A percentile compares a stretch with the other conserved stretches of the same genome.
phyloP scores from a whole-genome alignment of 1,140 invertebrate genomes.

The Cyclina sinensis region DNA sequence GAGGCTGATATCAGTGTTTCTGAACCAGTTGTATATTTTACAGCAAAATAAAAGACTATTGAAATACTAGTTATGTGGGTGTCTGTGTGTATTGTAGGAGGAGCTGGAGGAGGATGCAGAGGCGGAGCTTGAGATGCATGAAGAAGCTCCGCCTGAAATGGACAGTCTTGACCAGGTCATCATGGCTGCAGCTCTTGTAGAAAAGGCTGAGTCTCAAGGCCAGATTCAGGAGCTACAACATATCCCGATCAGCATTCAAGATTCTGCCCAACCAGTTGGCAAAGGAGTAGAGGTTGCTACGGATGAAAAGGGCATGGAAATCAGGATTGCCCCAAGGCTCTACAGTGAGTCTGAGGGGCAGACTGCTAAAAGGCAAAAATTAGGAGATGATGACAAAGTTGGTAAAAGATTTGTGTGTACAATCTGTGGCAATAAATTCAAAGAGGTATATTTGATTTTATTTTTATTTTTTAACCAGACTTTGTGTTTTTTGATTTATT shows the following conservation, averaged over 20 bases:
- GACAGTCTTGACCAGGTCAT: slow-evolving; percentile 56
- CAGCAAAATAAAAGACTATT: too few species aligned
- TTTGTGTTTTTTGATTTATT: too few species aligned
- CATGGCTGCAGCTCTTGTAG: slow-evolving; percentile 61
- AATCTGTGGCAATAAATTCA: slow-evolving; percentile 79
- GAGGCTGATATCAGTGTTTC: too few species aligned
- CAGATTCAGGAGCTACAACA: background rate
- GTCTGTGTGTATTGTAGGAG: slow-evolving; percentile 13
- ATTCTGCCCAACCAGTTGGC: background rate
- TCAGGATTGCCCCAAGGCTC: background rate
- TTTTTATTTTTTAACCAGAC: too few species aligned
- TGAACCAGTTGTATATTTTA: background rate
- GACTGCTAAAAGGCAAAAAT: slow-evolving; percentile 9
- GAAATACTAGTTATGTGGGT: too few species aligned
- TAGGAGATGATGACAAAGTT: slow-evolving; percentile 48
- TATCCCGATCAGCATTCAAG: background rate
- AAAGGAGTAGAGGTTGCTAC: slow-evolving; percentile 6
- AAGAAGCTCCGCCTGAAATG: slow-evolving; percentile 32
- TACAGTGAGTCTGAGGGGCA: background rate
- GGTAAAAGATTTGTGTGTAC: slow-evolving; percentile 76
- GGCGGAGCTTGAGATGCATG: slow-evolving; percentile 59
- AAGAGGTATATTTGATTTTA: too few species aligned
- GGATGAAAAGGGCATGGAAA: too few species aligned
- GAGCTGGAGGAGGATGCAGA: slow-evolving; percentile 22
- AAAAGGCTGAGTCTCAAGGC: slow-evolving; percentile 24